Percentiles rank a stretch among this genome's conserved stretches.
Conservation (phyloP, 1,140 invertebrate species). For the Harlomillsia oculata region DNA sequence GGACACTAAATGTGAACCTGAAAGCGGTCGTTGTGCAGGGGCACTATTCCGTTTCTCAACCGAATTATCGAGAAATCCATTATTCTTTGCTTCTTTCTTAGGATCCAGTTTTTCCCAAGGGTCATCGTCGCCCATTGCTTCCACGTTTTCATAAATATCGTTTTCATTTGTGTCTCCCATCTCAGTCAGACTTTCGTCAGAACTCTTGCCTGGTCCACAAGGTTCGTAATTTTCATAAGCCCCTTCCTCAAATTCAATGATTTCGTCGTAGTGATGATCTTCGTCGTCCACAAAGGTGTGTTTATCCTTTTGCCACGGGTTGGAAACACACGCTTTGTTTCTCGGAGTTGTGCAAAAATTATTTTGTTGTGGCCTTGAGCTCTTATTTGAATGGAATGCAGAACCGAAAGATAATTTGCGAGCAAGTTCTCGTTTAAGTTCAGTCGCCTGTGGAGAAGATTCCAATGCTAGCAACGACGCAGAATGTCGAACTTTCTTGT, state of each 20-base stretch:
- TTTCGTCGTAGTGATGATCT: conserved; percentile 22
- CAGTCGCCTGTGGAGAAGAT: conserved; percentile 21
- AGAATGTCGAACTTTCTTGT: conserved; percentile 21
- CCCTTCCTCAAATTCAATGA: conserved; percentile 9
- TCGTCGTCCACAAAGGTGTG: neutral
- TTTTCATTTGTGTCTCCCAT: neutral
- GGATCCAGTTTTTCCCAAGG: conserved; percentile 8
- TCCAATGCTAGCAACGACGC: conserved; percentile 22
- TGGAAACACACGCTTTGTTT: no score
- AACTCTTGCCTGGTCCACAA: conserved; percentile 3
- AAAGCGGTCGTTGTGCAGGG: neutral
- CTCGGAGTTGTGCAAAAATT: no score
- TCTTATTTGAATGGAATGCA: no score
- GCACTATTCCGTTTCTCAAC: neutral
- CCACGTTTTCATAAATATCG: conserved; percentile 18
- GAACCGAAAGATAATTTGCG: conserved; percentile 20
- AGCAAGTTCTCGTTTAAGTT: conserved; percentile 22
- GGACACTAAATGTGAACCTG: conserved; percentile 19
- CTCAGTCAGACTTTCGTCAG: neutral
- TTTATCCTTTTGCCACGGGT: no score
- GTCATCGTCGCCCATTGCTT: neutral
- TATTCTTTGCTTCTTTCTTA: conserved; percentile 1
- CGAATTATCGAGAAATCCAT: neutral
- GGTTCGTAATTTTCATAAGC: conserved; percentile 9
- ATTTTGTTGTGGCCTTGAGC: no score